Conservation (phyloP, 30 jellyfish, hydroid and myxozoan genomes). For the Rhopilema esculentum region DNA sequence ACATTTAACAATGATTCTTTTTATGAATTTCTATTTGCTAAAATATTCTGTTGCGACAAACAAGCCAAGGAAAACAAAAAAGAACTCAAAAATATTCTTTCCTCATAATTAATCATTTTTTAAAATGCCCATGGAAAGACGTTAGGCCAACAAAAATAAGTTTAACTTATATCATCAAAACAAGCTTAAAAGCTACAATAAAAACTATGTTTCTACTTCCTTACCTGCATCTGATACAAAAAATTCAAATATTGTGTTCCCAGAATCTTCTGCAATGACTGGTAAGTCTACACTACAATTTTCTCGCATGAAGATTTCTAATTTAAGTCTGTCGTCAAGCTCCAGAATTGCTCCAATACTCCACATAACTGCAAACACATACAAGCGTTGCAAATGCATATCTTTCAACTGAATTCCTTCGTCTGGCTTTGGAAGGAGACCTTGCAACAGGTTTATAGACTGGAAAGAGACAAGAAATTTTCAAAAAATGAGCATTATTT, state of each 20-base stretch:
- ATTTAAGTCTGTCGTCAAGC: conserved; percentile 76
- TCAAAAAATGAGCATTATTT: not conserved
- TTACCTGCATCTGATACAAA: conserved; percentile 79
- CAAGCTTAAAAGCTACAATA: not conserved
- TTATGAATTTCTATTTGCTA: no score
- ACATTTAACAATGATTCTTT: no score
- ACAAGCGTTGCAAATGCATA: conserved; percentile 64
- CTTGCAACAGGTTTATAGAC: conserved; percentile 80
- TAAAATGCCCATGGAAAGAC: no score
- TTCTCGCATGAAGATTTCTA: conserved; percentile 72
- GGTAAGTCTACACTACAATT: conserved; percentile 63
- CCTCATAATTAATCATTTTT: no score
- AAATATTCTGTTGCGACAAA: no score
- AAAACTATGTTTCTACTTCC: not conserved
- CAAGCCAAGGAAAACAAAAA: no score
- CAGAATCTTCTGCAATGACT: conserved; percentile 52
- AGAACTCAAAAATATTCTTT: no score
- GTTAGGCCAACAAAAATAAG: no score
- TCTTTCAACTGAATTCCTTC: conserved; percentile 59
- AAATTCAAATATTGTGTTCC: conserved; percentile 76
- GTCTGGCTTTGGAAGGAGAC: conserved; percentile 62
- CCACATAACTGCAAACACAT: conserved; percentile 88
- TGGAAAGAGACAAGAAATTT: not conserved
- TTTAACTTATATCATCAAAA: not conserved
- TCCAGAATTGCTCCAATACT: conserved; percentile 84